Conservation (phyloP, 1,140 invertebrate species). For the Anastatus disparis region DNA sequence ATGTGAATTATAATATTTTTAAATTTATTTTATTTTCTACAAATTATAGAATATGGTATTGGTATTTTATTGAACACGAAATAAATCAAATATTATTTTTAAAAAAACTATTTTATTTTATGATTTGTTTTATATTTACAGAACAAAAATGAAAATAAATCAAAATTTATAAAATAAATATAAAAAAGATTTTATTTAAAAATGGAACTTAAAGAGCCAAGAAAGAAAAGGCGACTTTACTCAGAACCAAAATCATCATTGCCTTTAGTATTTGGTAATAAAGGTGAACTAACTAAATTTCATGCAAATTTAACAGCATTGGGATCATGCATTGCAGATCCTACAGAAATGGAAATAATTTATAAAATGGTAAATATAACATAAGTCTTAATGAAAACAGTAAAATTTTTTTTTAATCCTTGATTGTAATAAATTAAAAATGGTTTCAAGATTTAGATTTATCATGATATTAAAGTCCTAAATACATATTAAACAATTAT, state of each 20-base stretch:
- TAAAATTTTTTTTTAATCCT: neutral
- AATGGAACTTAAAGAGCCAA: constrained; percentile 65
- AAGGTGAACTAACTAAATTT: constrained; percentile 65
- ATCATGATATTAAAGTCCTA: neutral
- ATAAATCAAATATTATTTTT: no score
- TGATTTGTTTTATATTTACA: neutral
- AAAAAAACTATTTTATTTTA: neutral
- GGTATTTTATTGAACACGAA: no score
- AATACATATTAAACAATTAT: neutral
- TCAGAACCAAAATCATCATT: constrained; percentile 53
- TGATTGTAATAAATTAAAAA: neutral
- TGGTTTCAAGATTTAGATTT: neutral
- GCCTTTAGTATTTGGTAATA: constrained; percentile 64
- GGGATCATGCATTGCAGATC: constrained; percentile 72
- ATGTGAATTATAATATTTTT: no score
- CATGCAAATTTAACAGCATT: constrained; percentile 74
- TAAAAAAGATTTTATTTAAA: constrained; percentile 19
- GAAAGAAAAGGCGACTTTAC: constrained; percentile 57
- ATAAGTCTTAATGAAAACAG: neutral
- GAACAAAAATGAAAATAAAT: neutral
- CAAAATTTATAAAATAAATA: neutral
- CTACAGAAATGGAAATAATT: constrained; percentile 70
- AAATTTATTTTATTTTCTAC: no score
- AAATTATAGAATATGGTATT: no score
- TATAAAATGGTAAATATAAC: constrained; percentile 69